Percentiles rank a stretch among this genome's conserved stretches.
Conservation (phyloP, 2,797 vertebrate species). For the Lithobates sylvaticus region DNA sequence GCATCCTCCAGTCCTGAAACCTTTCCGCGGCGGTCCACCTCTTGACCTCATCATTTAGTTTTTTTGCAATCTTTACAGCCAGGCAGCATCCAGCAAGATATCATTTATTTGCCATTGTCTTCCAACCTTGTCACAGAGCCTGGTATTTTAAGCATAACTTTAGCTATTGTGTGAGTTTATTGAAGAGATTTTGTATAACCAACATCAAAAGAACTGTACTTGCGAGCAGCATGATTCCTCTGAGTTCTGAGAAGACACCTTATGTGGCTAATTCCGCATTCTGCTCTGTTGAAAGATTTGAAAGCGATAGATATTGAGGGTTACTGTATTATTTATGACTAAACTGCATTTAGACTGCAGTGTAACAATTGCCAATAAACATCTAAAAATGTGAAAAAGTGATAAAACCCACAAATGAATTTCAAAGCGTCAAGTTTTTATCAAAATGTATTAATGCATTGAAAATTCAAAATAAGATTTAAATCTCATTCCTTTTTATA, state of each 20-base stretch:
- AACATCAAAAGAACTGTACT: slow-evolving; percentile 21
- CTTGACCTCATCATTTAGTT: slow-evolving; percentile 55
- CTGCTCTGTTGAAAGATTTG: slow-evolving; percentile 1
- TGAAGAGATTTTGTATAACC: neutral
- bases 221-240: slow-evolving; percentile 16
- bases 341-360: neutral
- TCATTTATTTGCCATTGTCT: slow-evolving; percentile 35
- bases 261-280: slow-evolving; percentile 14
- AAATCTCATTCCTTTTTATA: no score
- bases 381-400: neutral
- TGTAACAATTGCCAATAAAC: slow-evolving; percentile 1
- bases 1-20: slow-evolving; percentile 42
- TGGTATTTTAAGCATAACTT: slow-evolving; percentile 42
- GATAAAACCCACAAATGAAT: neutral
- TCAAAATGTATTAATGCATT: no score
- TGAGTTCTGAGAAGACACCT: neutral
- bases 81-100: slow-evolving; percentile 38
- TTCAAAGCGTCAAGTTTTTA: neutral
- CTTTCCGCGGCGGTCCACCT: slow-evolving; percentile 41
- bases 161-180: slow-evolving; percentile 12
- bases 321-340: slow-evolving; percentile 8
- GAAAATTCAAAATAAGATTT: no score
- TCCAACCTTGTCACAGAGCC: slow-evolving; percentile 51
- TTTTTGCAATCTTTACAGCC: slow-evolving; percentile 47
- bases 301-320: neutral